Conservation (phyloP, 2,113 vertebrate genomes). For the Colaptes auratus region DNA sequence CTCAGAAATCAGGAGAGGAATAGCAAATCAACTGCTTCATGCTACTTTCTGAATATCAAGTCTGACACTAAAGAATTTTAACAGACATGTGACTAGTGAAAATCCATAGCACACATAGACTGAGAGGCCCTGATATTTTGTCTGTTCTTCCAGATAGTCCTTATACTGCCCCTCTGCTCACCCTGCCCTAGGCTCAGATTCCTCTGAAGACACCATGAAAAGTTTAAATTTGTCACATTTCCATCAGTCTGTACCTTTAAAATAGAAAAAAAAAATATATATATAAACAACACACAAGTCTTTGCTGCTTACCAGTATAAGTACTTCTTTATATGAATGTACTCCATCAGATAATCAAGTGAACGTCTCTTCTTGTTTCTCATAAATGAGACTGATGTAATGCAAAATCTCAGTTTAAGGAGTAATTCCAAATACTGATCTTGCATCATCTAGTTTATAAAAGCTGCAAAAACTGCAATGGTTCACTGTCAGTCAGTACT, state of each 20-base stretch:
- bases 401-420: neutral
- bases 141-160: neutral
- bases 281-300: neutral
- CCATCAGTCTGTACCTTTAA: neutral
- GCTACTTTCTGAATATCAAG: neutral
- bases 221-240: neutral
- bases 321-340: neutral
- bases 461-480: conserved; percentile 5
- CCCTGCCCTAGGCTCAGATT: neutral
- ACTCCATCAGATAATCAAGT: neutral
- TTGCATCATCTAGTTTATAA: neutral
- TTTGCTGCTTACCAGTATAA: neutral
- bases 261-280: neutral
- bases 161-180: neutral
- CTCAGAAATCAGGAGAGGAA: neutral
- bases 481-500: neutral
- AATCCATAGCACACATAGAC: neutral
- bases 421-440: neutral
- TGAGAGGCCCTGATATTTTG: neutral
- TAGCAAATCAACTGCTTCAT: neutral
- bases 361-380: neutral
- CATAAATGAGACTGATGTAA: neutral
- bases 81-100: neutral
- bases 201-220: neutral
- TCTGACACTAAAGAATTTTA: neutral